Evolutionary conservation across 1,140 invertebrate genomes (phyloP), one percentile per base, ranked within the genome.

Genomic region (Aradophagus sp.): DNA sequence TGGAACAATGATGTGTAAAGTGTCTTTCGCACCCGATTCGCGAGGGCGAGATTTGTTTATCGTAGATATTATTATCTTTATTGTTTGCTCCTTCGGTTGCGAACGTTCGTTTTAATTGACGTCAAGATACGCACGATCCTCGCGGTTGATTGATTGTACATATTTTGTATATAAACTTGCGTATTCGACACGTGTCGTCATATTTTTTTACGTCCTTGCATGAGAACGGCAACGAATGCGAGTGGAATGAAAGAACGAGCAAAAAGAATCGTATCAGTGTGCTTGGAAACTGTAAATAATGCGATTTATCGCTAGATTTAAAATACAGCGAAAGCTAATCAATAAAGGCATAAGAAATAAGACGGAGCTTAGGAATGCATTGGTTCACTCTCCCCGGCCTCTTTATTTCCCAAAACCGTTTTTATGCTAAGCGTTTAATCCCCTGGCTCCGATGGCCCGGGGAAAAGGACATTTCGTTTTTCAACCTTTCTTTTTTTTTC

Each of bases 121-220:
- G 41, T 65, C 23, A 65, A 31, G 29, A 42, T 35, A 52, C 48
- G 58, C 34, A 42, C 20, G 20, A 58, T 66, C 38, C 26, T 32
- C 59, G 52, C 29, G 47, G 52, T 61, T 53, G 41, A 68, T 39
- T 75, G 38, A 62, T 73, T 82, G 80, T 82, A 82, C 78, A 82
- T 76, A 82, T 80, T 76, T 75, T 80, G 80, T 82, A 80, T 78
- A 82, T 82, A 80, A 69, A 74, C 67, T 65, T 75, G 69, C 70
- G 70, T 69, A 71, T 75, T 77, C 76, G 74, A 74, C 72, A 73
- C 68, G 72, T 79, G 80, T 79, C 79, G 76, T 85, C 77, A 86
- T 85, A 86, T 86, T 86, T 86, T 86, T 85, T 77, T 86, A 86
- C 82, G 77, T 80, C 74, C 53, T 70, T 73, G 38, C 38, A 48